Evolutionary conservation across 2,888 invertebrate species (phyloP).

Genomic region (Dicyrtomina minuta): DNA sequence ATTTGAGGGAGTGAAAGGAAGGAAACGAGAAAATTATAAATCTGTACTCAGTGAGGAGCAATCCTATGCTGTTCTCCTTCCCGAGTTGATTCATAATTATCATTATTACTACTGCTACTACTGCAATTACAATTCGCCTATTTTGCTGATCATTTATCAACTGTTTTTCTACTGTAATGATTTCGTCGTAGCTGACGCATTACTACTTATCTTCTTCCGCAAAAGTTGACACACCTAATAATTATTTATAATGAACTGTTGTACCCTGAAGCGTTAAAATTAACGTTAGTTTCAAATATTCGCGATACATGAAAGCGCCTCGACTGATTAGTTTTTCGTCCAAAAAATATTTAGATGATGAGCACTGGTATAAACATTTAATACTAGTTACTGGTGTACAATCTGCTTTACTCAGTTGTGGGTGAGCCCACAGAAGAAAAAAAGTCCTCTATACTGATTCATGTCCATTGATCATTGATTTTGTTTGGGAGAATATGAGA

Average conservation of each 20-base stretch:
- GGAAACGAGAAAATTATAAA: not conserved
- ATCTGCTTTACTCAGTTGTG: not conserved
- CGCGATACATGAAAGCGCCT: conserved; percentile 10
- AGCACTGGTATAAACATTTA: not conserved
- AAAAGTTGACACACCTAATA: not conserved
- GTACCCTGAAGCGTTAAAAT: not conserved
- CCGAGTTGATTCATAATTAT: conserved; percentile 11
- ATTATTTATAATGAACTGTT: too few relatives aligned
- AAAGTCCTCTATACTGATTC: not conserved
- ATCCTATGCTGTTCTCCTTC: conserved; percentile 9
- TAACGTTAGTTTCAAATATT: conserved; percentile 9
- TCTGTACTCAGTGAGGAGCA: conserved; percentile 15
- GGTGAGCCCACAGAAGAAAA: not conserved
- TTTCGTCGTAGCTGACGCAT: not conserved
- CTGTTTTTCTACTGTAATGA: not conserved
- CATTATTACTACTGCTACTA: conserved; percentile 13
- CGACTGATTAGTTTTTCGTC: conserved; percentile 34
- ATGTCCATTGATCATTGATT: too few relatives aligned
- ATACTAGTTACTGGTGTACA: not conserved
- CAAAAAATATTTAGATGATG: conserved; percentile 2
- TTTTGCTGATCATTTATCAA: not conserved
- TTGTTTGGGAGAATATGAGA: not conserved
- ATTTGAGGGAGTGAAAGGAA: not conserved
- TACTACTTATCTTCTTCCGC: conserved; percentile 3
- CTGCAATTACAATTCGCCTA: not conserved